These are phyloP conservation scores for Poecilia wingei DNA, from an alignment of 2,797 vertebrate species.

Conservation along the genomic window DNA sequence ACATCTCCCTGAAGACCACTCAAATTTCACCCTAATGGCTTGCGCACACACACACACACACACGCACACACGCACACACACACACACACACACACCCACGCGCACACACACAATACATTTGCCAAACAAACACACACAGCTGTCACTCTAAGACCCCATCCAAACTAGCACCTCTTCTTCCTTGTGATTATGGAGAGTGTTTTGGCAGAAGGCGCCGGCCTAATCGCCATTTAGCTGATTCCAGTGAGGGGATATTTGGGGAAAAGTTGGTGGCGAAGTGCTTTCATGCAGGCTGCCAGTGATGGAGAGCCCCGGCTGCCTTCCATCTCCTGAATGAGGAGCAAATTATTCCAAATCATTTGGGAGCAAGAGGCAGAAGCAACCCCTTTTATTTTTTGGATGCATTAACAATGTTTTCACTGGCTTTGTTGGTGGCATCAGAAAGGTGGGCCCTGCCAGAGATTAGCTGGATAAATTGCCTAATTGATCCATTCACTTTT, in stretches of 20 bases:
- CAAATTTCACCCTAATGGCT: conserved; percentile 58
- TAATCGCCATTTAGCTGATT: conserved; percentile 84
- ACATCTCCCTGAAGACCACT: conserved; percentile 45
- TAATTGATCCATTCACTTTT: conserved; percentile 85
- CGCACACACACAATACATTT: conserved; percentile 21
- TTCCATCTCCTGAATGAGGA: conserved; percentile 81
- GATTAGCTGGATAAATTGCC: conserved; percentile 79
- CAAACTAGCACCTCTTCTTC: conserved; percentile 77
- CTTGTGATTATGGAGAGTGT: conserved; percentile 75
- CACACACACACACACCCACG: conserved; percentile 62
- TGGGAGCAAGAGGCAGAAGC: conserved; percentile 71
- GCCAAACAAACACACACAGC: conserved; percentile 75
- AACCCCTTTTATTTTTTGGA: conserved; percentile 79
- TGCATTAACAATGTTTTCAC: conserved; percentile 81
- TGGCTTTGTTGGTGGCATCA: conserved; percentile 78
- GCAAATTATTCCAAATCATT: conserved; percentile 83
- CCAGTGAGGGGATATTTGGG: conserved; percentile 80
- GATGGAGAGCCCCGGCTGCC: conserved; percentile 69
- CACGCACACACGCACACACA: conserved; percentile 22
- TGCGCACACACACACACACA: conserved; percentile 22
- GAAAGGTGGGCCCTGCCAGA: conserved; percentile 70
- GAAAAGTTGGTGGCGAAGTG: conserved; percentile 77
- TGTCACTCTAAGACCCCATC: conserved; percentile 74
- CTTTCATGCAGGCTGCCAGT: conserved; percentile 79
- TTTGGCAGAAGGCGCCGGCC: conserved; percentile 73